Conservation (phyloP, 2,113 vertebrate genomes). For the Psammodynastes pulverulentus region DNA sequence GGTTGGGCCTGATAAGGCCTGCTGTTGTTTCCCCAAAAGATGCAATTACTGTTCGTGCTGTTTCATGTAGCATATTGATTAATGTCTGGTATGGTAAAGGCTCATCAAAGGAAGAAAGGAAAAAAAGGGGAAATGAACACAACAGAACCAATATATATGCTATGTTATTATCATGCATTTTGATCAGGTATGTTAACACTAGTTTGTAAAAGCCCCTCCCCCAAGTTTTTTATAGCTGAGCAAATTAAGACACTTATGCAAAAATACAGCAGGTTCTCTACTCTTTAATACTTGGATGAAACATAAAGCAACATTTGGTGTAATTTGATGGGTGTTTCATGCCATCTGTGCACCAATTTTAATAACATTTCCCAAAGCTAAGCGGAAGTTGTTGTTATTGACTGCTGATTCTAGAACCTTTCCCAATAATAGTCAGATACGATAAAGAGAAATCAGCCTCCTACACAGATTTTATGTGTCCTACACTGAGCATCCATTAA, state of each 20-base stretch:
- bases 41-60: background rate
- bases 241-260: background rate
- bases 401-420: background rate
- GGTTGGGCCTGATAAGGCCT: background rate
- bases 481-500: background rate
- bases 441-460: background rate
- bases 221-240: background rate
- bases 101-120: background rate
- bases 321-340: background rate
- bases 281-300: background rate
- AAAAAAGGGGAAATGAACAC: background rate
- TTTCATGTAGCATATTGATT: background rate
- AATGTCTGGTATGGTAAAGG: background rate
- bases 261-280: background rate
- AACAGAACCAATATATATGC: background rate
- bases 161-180: background rate
- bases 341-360: background rate
- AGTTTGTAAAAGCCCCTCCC: background rate
- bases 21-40: background rate
- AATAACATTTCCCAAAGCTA: background rate
- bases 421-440: background rate
- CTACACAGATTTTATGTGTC: background rate
- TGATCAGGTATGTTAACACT: background rate
- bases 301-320: background rate
- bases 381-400: background rate